A percentile compares a stretch with the other conserved stretches of the same genome.
phyloP scores from a whole-genome alignment of 2,113 vertebrate genomes.

The Zingel zingel region DNA sequence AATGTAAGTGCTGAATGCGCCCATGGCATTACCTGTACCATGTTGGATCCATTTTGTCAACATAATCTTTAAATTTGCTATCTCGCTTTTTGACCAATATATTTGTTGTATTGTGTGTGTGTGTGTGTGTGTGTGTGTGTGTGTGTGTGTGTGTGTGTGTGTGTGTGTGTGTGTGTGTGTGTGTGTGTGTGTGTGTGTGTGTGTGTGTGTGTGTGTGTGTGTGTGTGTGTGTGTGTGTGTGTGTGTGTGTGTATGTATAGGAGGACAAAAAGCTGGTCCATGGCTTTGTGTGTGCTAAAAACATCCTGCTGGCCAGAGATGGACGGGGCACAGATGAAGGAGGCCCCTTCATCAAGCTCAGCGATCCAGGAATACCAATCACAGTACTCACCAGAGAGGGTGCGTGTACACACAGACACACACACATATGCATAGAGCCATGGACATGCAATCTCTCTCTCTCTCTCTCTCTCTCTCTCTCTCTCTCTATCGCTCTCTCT shows the following conservation, averaged over 20 bases:
- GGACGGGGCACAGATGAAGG: conserved; percentile 88
- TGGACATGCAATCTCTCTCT: too few species aligned
- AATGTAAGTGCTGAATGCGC: background rate
- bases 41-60: background rate
- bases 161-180: conserved; percentile 15
- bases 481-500: background rate
- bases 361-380: conserved; percentile 95
- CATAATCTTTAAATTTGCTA: background rate
- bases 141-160: conserved; percentile 11
- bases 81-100: background rate
- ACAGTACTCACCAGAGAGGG: conserved; percentile 94
- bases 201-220: conserved; percentile 31
- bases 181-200: conserved; percentile 31
- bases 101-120: conserved; percentile 5
- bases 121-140: conserved; percentile 33
- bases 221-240: conserved; percentile 32
- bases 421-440: too few species aligned
- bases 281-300: conserved; percentile 96
- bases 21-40: background rate
- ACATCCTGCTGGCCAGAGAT: conserved; percentile 94
- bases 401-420: conserved; percentile 64
- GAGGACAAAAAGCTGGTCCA: conserved; percentile 98
- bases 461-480: background rate
- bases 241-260: conserved; percentile 76
- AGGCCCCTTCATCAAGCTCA: conserved; percentile 97